Percentiles rank a stretch among this genome's conserved stretches.
phyloP scores from a whole-genome alignment of 92 coral and sea anemone species.

The Hydrozoanthus gracilis region DNA sequence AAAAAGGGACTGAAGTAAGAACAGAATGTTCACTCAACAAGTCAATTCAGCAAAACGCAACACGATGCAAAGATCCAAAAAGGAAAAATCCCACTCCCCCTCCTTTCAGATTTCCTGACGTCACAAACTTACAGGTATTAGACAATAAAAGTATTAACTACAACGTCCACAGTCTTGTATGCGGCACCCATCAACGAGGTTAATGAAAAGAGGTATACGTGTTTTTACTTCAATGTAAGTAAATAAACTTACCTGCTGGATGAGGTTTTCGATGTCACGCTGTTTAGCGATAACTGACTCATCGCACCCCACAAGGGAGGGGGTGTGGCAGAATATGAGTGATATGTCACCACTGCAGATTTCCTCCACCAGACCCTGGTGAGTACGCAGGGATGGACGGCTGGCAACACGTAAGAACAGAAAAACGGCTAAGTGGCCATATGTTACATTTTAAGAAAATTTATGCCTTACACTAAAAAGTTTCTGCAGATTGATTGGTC shows the following conservation, averaged over 20 bases:
- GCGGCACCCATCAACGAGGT: not conserved
- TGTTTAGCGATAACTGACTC: conserved; percentile 73
- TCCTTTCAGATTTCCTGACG: no score
- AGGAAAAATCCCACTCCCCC: no score
- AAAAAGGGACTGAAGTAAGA: no score
- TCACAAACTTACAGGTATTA: no score
- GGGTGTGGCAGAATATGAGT: conserved; percentile 77
- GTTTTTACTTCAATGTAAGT: not conserved
- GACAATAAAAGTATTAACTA: no score
- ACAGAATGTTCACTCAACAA: no score
- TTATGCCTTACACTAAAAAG: no score
- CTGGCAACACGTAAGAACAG: conserved; percentile 39
- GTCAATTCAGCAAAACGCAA: no score
- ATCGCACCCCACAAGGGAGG: conserved; percentile 78
- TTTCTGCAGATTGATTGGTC: no score
- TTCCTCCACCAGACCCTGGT: conserved; percentile 82
- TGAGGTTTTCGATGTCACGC: conserved; percentile 59
- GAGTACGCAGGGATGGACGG: conserved; percentile 74
- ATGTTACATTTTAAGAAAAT: no score
- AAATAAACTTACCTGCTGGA: conserved; percentile 34
- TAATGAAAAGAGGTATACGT: not conserved
- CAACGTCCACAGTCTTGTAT: not conserved
- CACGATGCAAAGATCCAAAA: no score
- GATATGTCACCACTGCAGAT: conserved; percentile 92
- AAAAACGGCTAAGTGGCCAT: no score